A percentile compares a stretch with the other conserved stretches of the same genome.
phyloP scores from a whole-genome alignment of 1,140 invertebrate genomes.

The Atta texana region DNA sequence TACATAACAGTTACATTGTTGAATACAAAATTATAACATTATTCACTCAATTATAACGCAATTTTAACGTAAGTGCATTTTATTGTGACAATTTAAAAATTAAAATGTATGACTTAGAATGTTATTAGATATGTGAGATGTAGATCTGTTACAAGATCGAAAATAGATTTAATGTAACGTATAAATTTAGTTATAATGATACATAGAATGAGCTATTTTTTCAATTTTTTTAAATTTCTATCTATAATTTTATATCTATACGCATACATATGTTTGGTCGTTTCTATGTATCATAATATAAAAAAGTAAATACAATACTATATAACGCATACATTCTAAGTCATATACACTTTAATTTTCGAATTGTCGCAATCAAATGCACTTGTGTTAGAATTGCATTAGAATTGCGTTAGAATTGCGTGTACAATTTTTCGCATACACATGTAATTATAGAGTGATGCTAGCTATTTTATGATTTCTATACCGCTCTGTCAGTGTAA shows the following conservation, averaged over 20 bases:
- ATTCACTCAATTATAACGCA: not conserved
- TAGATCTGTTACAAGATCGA: not conserved
- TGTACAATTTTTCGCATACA: constrained; percentile 16
- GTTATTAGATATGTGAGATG: not conserved
- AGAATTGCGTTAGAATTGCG: constrained; percentile 9
- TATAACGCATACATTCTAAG: not conserved
- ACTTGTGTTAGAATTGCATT: not conserved
- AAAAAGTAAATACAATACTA: not conserved
- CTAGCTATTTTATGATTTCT: constrained; percentile 23
- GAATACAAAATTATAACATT: not conserved
- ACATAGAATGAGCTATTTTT: not conserved
- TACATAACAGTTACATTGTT: too few relatives aligned
- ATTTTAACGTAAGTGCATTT: not conserved
- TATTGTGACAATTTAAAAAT: constrained; percentile 20
- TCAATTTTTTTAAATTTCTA: not conserved
- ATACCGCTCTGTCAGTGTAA: constrained; percentile 44
- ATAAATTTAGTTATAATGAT: not conserved
- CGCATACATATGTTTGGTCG: too few relatives aligned
- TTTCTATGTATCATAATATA: not conserved
- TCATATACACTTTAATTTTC: constrained; percentile 10
- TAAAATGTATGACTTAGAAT: constrained; percentile 6
- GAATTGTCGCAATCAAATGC: constrained; percentile 21
- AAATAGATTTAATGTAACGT: not conserved
- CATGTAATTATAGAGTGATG: constrained; percentile 24
- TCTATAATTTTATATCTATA: not conserved